Evolutionary conservation across 2,113 vertebrate species (phyloP), one percentile per base, ranked within the genome.

Genomic region (Limnothrissa miodon): DNA sequence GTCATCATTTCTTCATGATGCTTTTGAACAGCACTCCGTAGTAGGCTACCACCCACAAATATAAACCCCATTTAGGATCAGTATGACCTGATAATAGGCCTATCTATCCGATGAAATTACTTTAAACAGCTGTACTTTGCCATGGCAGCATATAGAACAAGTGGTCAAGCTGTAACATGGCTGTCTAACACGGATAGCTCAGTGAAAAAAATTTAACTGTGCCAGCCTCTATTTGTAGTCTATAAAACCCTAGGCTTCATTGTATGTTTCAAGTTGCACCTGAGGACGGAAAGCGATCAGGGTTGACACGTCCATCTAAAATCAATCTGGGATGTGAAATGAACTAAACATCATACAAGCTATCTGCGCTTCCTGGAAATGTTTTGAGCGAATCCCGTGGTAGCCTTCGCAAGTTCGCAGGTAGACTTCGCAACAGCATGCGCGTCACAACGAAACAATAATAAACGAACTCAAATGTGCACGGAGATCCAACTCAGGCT

Each of bases 11-110:
- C 81, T 56, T 86, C 89, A 89, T 81, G n/a, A 48, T 85, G 88
- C 90, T 90, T 93, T 90, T 93, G 91, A 88, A 90, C 80, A 83
- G 92, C 93, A 94, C 88, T 89, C 45, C 86, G 89, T 91, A n/a
- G n/a, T n/a, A n/a, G n/a, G n/a, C n/a, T n/a, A 87, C 90, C 87
- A 90, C 87, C 88, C 89, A 86, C 42, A 87, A 88, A 90, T 84
- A 90, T 84, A 87, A 89, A 90, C 90, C 89, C 84, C 80, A 88
- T 88, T 89, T 85, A 45, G 84, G 84, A 91, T 83, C 82, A 25
- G 70, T 80, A 88, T 70, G 84, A 81, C 59, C 83, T 45, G n/a
- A n/a, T n/a, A n/a, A n/a, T n/a, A 84, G 85, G 86, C 85, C 15
- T 70, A 70, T 70, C 19, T 56, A 23, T 42, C 2, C 6, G 42